These are phyloP conservation scores for Pterocles orientalis DNA, from an alignment of 2,113 vertebrate species.

Conservation along the genomic window DNA sequence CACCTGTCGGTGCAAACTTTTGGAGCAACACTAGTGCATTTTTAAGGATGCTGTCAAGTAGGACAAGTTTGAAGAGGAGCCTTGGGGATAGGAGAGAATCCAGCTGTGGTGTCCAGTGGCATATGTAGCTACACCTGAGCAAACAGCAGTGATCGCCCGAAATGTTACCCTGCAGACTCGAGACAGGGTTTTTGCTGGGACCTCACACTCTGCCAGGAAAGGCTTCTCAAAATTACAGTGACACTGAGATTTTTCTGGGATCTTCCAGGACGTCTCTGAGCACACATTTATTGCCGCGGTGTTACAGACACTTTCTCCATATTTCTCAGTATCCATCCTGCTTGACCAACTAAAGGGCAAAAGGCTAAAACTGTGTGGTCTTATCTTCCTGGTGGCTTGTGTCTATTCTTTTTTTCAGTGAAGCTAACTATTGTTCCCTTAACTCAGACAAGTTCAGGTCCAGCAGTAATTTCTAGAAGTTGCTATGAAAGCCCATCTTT, in stretches of 20 bases:
- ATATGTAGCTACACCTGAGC: not conserved
- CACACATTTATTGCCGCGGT: not conserved
- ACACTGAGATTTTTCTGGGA: not conserved
- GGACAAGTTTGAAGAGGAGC: not conserved
- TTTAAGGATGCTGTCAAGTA: not conserved
- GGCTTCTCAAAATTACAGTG: not conserved
- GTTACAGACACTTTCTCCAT: not conserved
- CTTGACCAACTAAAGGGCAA: not conserved
- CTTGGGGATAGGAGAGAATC: not conserved
- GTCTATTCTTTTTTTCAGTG: not conserved
- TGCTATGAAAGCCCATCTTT: not conserved
- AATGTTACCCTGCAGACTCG: fast-evolving
- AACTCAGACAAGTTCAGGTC: not conserved
- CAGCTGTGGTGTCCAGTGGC: not conserved
- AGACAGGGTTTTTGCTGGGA: not conserved
- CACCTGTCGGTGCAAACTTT: not conserved
- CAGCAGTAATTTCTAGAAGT: not conserved
- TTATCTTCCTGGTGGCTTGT: not conserved
- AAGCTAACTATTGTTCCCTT: not conserved
- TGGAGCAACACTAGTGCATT: not conserved
- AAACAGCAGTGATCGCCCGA: not conserved
- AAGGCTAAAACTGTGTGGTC: not conserved
- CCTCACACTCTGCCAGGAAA: not conserved
- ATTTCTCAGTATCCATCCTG: not conserved
- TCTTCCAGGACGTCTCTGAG: not conserved